Evolutionary conservation across 2,797 vertebrate species (phyloP), one percentile per base, ranked within the genome.

Genomic region (Morus bassanus): DNA sequence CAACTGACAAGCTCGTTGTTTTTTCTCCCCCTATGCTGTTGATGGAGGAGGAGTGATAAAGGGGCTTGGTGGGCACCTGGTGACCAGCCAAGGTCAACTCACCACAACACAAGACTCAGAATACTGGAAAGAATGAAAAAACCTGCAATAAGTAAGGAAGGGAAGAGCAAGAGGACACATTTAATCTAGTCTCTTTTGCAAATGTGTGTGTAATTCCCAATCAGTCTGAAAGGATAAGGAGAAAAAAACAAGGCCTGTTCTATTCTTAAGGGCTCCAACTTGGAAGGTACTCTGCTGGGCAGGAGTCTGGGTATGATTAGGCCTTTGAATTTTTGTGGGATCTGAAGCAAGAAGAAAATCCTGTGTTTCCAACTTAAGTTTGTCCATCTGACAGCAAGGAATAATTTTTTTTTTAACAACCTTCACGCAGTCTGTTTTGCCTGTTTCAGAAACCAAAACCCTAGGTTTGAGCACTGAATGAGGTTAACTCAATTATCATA

Each of bases 1-100:
- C 21, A 37, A 31, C 51, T 5, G 3, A 54, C 39, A 45, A 46
- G 21, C 22, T 67, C 0, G 0, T 45, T 0, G 0, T n/a, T 53
- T 56, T 67, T 56, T 56, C 51, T 67, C n/a, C 27, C 13, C 9
- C 17, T 37, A 17, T 21, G 28, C n/a, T 46, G 13, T 33, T 37
- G 28, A 67, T 46, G n/a, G 67, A 67, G 41, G 6, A 6, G 41
- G 41, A 33, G 41, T 56, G 22, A 37, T 16, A 67, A 13, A 67
- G 41, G 4, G 4, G 33, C 27, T 67, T 37, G n/a, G 18, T 37
- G 33, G 51, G 13, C 61, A 56, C 27, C 33, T 56, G 27, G 16
- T 14, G 6, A 37, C 51, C 27, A 56, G n/a, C 13, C 27, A 46
- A 31, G 22, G 18, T 31, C 51, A 67, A 46, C 13, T 8, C 22